Conservation (phyloP, 2,113 vertebrate species). For the Lasiurus borealis region DNA sequence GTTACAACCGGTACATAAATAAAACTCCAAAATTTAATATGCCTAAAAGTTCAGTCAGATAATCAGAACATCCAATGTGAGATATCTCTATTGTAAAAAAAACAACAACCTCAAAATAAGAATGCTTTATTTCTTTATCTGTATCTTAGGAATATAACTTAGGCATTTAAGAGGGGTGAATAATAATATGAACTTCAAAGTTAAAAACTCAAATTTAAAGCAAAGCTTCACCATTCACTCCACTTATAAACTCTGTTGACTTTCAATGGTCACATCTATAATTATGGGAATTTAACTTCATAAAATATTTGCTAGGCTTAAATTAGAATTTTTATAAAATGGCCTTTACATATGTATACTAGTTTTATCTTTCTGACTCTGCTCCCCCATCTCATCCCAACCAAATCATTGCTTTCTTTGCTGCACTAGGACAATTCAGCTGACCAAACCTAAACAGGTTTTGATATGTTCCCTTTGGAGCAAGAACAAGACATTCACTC, state of each 20-base stretch:
- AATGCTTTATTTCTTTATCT: conserved; percentile 28
- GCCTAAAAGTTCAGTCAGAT: background rate
- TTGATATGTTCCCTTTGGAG: background rate
- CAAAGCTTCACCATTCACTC: background rate
- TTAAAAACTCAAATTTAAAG: conserved; percentile 10
- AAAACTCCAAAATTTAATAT: background rate
- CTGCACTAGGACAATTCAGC: background rate
- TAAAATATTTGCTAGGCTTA: background rate
- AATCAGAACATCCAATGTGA: background rate
- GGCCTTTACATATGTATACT: background rate
- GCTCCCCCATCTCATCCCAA: background rate
- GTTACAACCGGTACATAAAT: background rate
- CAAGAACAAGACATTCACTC: background rate
- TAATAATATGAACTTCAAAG: background rate
- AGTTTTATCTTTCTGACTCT: background rate
- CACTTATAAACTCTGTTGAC: background rate
- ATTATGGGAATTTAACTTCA: background rate
- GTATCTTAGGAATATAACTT: background rate
- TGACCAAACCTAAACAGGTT: background rate
- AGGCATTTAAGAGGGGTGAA: background rate
- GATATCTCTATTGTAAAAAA: conserved; percentile 7
- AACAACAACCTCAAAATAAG: background rate
- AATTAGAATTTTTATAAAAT: background rate
- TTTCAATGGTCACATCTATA: background rate
- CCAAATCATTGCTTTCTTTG: background rate